Evolutionary conservation across 2,797 vertebrate genomes (phyloP).

Genomic region (Thripadectes ignobilis): DNA sequence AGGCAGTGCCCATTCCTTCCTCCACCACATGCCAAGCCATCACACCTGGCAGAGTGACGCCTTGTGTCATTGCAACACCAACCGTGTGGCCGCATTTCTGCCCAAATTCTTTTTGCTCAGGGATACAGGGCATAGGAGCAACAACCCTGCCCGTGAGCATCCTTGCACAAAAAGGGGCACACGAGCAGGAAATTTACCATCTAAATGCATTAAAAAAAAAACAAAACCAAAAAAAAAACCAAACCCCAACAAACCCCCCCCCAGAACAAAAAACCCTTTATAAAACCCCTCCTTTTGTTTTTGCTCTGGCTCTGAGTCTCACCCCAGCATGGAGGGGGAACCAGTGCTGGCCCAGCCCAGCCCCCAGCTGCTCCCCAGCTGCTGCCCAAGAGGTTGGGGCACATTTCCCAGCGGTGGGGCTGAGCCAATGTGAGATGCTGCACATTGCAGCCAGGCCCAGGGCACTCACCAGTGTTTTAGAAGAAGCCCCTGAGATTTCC

Average conservation of each 20-base stretch:
- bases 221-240: too few species aligned
- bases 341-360: not conserved
- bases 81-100: not conserved
- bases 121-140: not conserved
- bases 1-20: not conserved
- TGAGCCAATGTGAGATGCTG: constrained; percentile 2
- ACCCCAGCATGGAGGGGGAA: not conserved
- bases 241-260: too few species aligned
- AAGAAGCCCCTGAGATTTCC: constrained; percentile 59
- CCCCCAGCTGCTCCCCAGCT: constrained; percentile 62
- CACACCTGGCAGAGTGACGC: not conserved
- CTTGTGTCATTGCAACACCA: not conserved
- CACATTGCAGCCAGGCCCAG: constrained; percentile 15
- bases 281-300: not conserved
- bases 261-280: not conserved
- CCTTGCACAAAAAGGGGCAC: not conserved
- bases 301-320: not conserved
- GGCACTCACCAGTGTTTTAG: constrained; percentile 12
- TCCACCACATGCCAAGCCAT: not conserved
- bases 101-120: not conserved
- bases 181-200: not conserved
- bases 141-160: not conserved
- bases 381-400: constrained; percentile 9
- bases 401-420: not conserved
- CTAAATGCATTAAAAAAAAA: not conserved